Evolutionary conservation across 1,140 invertebrate genomes (phyloP), one percentile per base, ranked within the genome.

Genomic region (Caenorhabditis briggsae): DNA sequence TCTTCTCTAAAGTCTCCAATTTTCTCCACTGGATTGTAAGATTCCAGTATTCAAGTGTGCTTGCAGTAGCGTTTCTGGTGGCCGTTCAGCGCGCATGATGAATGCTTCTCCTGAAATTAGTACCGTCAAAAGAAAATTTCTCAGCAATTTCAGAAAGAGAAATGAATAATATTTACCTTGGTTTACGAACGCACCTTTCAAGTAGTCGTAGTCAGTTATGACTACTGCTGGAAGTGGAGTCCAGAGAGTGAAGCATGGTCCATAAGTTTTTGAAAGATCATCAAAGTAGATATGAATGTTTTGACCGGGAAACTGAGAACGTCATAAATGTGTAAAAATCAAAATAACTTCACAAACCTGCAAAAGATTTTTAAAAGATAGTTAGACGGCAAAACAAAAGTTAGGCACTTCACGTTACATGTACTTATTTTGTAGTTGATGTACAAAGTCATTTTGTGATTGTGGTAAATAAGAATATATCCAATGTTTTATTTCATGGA

Each of bases 231-330:
- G 70, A 0, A 74, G 48, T 16, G 70, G 70, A 23, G 48, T 43
- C 41, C 41, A 74, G 9, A 74, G 20, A 33, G 70, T 74, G 70
- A 74, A 74, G 11, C 41, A 46, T 74, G 70, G 70, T n/a, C 70
- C 70, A 33, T 74, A 74, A 9, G n/a, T 18, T 33, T 74, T 23
- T 8, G 70, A 23, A n/a, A 74, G 18, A 8, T 74, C 48, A 23
- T 74, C 70, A 18, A 74, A 74, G 18, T 74, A 50, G 16, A 46
- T 20, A 46, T 74, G 70, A 0, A 74, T 74, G 48, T 74, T 43
- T 18, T 74, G 25, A n/a, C 16, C 41, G 14, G 41, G 41, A 74
- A 74, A 46, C 70, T 74, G 33, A 23, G 41, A 46, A 7, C 20
- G 41, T 25, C 1, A n/a, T 74, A 11, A 20, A 43, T 6, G 5